phyloP scores from a whole-genome alignment of 1,140 invertebrate species.

The Bombus pascuorum region DNA sequence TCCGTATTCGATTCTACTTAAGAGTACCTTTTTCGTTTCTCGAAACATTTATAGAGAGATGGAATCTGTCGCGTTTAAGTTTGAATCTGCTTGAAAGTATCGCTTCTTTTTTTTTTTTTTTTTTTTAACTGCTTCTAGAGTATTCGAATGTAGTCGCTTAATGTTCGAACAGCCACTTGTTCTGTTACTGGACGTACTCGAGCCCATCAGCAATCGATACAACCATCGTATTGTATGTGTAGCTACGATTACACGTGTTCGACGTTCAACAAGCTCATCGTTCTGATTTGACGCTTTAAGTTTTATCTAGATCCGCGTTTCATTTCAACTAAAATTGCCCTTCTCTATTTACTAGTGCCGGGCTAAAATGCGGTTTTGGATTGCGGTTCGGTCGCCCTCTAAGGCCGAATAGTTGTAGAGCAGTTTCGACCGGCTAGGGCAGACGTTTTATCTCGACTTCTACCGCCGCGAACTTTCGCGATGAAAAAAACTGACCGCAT shows the following conservation, averaged over 20 bases:
- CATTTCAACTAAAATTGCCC: not conserved
- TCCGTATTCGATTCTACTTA: no score
- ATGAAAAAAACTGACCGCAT: not conserved
- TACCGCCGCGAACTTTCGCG: not conserved
- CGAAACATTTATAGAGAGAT: no score
- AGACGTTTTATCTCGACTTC: constrained; percentile 6
- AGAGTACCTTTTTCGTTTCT: no score
- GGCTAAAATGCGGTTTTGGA: constrained; percentile 3
- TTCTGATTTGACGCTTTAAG: not conserved
- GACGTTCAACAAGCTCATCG: not conserved
- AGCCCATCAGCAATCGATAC: no score
- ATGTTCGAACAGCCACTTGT: no score
- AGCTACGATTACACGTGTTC: not conserved
- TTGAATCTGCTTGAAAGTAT: no score
- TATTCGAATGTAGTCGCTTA: no score
- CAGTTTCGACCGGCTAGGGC: not conserved
- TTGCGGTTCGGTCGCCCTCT: not conserved
- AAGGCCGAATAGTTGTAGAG: not conserved
- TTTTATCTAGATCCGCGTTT: not conserved
- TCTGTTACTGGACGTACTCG: no score
- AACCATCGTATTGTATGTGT: not conserved
- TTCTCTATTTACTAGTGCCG: not conserved
- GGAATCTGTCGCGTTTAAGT: no score
- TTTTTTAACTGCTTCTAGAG: no score
- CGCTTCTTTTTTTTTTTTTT: no score